These are phyloP conservation scores for Carassius gibelio DNA, from an alignment of 2,113 vertebrate species.

Conservation along the genomic window DNA sequence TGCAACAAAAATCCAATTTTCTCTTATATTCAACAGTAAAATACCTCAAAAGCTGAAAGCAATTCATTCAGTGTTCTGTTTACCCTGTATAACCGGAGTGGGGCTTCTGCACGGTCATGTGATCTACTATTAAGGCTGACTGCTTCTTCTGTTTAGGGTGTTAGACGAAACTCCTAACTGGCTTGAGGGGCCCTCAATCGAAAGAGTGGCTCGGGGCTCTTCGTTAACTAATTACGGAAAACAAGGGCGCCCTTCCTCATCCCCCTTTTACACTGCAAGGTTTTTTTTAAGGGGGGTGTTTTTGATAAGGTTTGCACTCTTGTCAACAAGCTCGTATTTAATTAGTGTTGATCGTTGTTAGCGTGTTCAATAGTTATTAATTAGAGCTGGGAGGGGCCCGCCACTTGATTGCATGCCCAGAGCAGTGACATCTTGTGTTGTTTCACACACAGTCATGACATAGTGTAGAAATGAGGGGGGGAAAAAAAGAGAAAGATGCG, in stretches of 20 bases:
- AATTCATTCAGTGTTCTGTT: neutral
- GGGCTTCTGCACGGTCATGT: slow-evolving; percentile 42
- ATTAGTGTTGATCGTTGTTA: slow-evolving; percentile 92
- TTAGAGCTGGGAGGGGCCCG: slow-evolving; percentile 79
- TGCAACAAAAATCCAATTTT: neutral
- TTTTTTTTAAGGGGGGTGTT: slow-evolving; percentile 62
- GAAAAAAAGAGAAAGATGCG: slow-evolving; percentile 35
- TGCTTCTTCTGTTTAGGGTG: slow-evolving; percentile 59
- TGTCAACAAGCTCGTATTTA: slow-evolving; percentile 89
- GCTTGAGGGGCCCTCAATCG: slow-evolving; percentile 60
- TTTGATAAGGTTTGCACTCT: slow-evolving; percentile 84
- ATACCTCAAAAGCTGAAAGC: neutral
- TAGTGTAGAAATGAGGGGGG: slow-evolving; percentile 46
- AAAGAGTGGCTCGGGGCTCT: slow-evolving; percentile 77
- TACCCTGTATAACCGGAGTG: neutral
- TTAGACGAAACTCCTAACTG: slow-evolving; percentile 38
- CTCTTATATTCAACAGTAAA: neutral
- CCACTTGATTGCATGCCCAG: slow-evolving; percentile 75
- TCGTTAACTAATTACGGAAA: slow-evolving; percentile 85
- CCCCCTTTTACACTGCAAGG: slow-evolving; percentile 56
- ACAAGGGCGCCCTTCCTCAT: slow-evolving; percentile 68
- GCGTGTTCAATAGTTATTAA: slow-evolving; percentile 88
- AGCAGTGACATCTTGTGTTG: slow-evolving; percentile 76
- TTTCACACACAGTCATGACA: slow-evolving; percentile 76
- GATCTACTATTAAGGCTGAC: slow-evolving; percentile 45